These are phyloP conservation scores for Esox masquinongy DNA, from an alignment of 2,797 vertebrate species.

Conservation along the genomic window DNA sequence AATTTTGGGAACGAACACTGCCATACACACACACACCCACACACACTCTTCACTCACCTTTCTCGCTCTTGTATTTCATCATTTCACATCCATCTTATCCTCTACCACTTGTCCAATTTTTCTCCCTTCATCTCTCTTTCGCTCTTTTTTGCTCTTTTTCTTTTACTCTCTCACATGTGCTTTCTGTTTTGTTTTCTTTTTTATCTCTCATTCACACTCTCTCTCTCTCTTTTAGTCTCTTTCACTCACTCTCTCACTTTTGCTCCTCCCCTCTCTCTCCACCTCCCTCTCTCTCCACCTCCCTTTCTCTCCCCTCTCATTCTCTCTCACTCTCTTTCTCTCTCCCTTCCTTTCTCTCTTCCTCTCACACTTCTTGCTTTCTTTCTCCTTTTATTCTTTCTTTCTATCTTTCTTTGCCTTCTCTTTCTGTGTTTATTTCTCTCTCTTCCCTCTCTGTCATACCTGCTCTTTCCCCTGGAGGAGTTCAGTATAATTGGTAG, in stretches of 20 bases:
- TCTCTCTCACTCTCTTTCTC: constrained; percentile 21
- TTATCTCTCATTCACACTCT: too few relatives aligned
- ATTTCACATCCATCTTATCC: background rate
- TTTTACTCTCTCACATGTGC: background rate
- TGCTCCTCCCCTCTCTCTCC: too few relatives aligned
- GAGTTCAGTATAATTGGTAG: constrained; percentile 70
- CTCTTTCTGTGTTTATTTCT: background rate
- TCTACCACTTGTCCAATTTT: background rate
- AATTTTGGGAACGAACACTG: too few relatives aligned
- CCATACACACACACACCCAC: background rate
- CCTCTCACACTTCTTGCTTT: background rate
- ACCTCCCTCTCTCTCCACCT: too few relatives aligned
- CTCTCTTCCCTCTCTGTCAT: constrained; percentile 13
- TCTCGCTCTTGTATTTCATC: background rate
- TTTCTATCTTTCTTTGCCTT: background rate
- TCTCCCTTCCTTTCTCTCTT: too few relatives aligned
- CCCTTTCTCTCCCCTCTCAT: too few relatives aligned
- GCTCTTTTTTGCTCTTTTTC: constrained; percentile 26
- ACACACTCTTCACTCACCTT: background rate
- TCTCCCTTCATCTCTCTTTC: constrained; percentile 18
- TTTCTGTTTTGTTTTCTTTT: too few relatives aligned
- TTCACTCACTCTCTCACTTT: too few relatives aligned
- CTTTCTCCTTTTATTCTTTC: background rate
- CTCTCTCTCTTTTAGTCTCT: constrained; percentile 12
- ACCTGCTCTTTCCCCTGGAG: constrained; percentile 35